A percentile compares a stretch with the other conserved stretches of the same genome.
Conservation (phyloP, 2,797 vertebrate genomes). For the Rhinatrema bivittatum region DNA sequence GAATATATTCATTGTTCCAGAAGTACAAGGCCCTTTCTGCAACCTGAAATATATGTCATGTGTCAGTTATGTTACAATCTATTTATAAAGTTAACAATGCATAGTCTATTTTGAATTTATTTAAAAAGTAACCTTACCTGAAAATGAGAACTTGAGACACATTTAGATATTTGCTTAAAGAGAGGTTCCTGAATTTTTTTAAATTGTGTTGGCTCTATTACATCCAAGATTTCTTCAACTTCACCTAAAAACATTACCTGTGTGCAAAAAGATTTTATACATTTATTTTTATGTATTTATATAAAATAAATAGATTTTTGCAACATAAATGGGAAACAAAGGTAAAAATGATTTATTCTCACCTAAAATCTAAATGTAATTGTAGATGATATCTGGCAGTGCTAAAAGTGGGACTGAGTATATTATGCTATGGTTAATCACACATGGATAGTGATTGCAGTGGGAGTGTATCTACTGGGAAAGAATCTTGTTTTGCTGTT, state of each 20-base stretch:
- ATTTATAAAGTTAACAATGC: background rate
- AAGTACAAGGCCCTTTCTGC: constrained; percentile 94
- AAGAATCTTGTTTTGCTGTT: no score
- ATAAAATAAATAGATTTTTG: constrained; percentile 15
- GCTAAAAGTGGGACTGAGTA: no score
- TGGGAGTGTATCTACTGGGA: no score
- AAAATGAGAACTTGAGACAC: constrained; percentile 94
- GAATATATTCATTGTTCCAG: constrained; percentile 98
- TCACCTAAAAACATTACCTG: constrained; percentile 98
- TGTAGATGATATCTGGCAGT: no score
- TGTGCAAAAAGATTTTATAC: constrained; percentile 12
- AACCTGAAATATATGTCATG: constrained; percentile 64
- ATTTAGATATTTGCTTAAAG: constrained; percentile 93
- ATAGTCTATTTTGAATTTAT: no score
- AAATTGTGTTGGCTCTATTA: constrained; percentile 95
- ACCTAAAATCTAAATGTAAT: no score
- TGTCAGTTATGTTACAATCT: no score
- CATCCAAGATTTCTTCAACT: constrained; percentile 95
- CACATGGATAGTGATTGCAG: no score
- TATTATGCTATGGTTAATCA: no score
- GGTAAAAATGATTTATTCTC: no score
- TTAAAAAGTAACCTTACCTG: no score
- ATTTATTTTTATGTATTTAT: no score
- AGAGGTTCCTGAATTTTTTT: constrained; percentile 94
- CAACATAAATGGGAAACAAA: constrained; percentile 6